Evolutionary conservation across 2,113 vertebrate genomes (phyloP), one percentile per base, ranked within the genome.

Genomic region (Cyprinodon brontotheroides): DNA sequence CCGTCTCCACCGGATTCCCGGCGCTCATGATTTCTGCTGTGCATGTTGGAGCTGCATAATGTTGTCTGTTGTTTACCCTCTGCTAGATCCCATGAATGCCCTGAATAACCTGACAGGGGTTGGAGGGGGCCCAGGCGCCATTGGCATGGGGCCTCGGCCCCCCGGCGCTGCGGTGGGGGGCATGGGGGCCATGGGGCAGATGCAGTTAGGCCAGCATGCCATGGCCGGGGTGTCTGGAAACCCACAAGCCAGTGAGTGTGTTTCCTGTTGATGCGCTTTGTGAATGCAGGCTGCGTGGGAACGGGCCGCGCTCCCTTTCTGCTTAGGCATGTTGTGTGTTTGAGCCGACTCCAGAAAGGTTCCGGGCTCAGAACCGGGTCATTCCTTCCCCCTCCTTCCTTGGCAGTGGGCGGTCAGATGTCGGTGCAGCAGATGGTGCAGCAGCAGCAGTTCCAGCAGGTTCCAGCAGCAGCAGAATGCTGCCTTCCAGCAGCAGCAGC

Each of bases 81-180:
- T 88, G 83, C 81, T 87, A 99, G 97, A 99, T 93, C 96, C 97
- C 0, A 98, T 99, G 96, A 98, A 98, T 53, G 96, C 97, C 47
- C 94, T 99, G 68, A 97, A 98, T 94, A 99, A 94, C 86, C 94
- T 98, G 50, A 97, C 97, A 0, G 96, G 96, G 2, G 95, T 95
- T 7, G 68, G 95, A 15, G 89, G 94, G 65, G 97, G 95, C 75
- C 92, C 96, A 0, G 91, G 96, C 4, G 91, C 92, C 53, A 96
- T 97, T 47, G 92, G 94, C 86, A 96, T 99, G 93, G 94, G 96
- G 63, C 90, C 96, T 61, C 96, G 97, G 64, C 95, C 96, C 60
- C 84, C 95, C 38, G 97, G 96, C 47, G 93, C 95, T 37, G 89
- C 95, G 0, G 95, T 98, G 93, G 89, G 93, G 70, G 93, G 93